Base-by-base conservation (phyloP, 2,888 invertebrate species). In the Limulus polyphemus region DNA sequence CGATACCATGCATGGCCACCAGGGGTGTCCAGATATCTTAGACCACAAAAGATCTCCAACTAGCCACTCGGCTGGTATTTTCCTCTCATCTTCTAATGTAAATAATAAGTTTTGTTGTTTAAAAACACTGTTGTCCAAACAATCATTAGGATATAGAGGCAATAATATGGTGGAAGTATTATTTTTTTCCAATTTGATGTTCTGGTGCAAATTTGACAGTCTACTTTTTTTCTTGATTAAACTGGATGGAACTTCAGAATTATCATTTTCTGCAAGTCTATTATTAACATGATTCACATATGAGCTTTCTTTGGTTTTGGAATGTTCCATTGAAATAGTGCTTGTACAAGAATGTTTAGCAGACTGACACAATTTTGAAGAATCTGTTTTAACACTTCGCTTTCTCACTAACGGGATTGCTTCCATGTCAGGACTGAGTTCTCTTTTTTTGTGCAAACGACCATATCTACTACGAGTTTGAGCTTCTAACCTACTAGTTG, bases 1-100 rank as follows among this genome's bases (percentile, higher is more conserved):
- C 0, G 76, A 71, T 12, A 94, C 79, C 71, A 93, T 83, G 69
- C 90, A 88, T 0, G 94, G 94, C 94, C 94, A 94, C 76, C 84
- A 92, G 5, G 92, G 91, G 77, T 84, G 87, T 16, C 82, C 82
- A 0, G 87, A 85, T 68, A 93, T 83, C 72, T 85, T 83, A 0
- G 87, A 88, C 92, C 92, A 93, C 11, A 84, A 84, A 65, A 91
- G 74, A 73, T 89, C 86, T 0, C 90, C 91, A 46, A 84, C 79
- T 70, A 70, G 59, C 71, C 71, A 75, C 55, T 71, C 55, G 16
- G 16, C 12, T n/a, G 57, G 46, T 11, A 57, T 3, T 32, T 32
- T 32, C 32, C 32, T 32, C 32, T 32, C 32, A 32, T 32, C 32
- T 32, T 32, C 32, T 32, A 32, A 32, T 32, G 32, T 32, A 32